Conservation (phyloP, 2,113 vertebrate species). For the Tyto alba region DNA sequence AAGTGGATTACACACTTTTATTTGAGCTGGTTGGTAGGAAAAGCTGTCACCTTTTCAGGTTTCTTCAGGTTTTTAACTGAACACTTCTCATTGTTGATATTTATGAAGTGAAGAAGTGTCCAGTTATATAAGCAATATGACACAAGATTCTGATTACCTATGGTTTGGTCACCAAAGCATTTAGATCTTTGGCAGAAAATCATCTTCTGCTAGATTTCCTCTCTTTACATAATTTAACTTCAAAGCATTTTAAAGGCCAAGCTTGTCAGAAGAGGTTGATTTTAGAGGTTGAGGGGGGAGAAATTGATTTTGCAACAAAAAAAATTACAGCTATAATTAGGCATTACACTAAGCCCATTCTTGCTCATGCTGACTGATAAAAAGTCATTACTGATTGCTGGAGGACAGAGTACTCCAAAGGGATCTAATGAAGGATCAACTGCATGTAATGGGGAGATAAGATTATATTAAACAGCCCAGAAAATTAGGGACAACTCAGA, state of each 20-base stretch:
- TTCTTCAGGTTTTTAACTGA: background rate
- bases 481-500: background rate
- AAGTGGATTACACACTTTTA: background rate
- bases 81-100: background rate
- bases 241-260: constrained; percentile 13
- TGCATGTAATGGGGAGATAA: background rate
- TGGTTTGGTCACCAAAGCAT: background rate
- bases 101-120: background rate
- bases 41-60: background rate
- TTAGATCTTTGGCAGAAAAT: background rate
- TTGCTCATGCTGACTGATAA: background rate
- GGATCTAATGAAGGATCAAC: background rate
- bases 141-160: background rate
- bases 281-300: background rate
- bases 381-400: background rate
- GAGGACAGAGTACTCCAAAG: background rate
- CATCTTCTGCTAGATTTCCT: background rate
- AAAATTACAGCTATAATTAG: background rate
- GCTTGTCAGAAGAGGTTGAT: background rate
- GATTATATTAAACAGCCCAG: background rate
- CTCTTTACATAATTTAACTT: constrained; percentile 7
- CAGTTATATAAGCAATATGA: background rate
- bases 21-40: background rate
- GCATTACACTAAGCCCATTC: background rate
- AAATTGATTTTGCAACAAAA: background rate